Conservation (phyloP, 2,113 vertebrate genomes). For the Ardeotis arabs region DNA sequence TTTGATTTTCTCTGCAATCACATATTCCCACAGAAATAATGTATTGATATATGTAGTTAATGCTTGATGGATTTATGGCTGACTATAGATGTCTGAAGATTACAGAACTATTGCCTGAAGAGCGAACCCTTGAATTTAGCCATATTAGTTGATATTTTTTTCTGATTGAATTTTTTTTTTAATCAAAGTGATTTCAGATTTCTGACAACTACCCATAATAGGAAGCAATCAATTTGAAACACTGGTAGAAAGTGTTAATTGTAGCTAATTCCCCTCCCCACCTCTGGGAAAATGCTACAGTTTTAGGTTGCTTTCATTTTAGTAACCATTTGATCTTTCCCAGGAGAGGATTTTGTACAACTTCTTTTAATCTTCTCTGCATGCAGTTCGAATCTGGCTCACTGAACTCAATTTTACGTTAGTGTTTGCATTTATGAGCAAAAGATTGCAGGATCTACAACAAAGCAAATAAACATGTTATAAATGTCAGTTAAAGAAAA, state of each 20-base stretch:
- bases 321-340: slow-evolving; percentile 71
- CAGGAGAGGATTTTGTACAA: slow-evolving; percentile 50
- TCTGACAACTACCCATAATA: slow-evolving; percentile 19
- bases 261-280: slow-evolving; percentile 1
- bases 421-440: slow-evolving; percentile 45
- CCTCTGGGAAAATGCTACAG: background rate
- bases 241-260: slow-evolving; percentile 64
- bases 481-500: slow-evolving; percentile 23
- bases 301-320: slow-evolving; percentile 63
- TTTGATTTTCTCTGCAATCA: background rate
- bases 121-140: background rate
- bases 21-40: background rate
- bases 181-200: slow-evolving; percentile 11
- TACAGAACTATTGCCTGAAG: background rate
- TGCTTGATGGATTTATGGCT: background rate
- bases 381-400: slow-evolving; percentile 45
- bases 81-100: background rate
- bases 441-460: background rate
- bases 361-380: slow-evolving; percentile 71
- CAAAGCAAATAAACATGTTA: slow-evolving; percentile 47
- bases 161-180: background rate
- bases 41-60: background rate
- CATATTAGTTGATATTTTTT: background rate
- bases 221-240: background rate
- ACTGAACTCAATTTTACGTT: slow-evolving; percentile 49